These are phyloP conservation scores for Phenganax subtilis DNA, from an alignment of 92 coral and sea anemone genomes.

Conservation along the genomic window DNA sequence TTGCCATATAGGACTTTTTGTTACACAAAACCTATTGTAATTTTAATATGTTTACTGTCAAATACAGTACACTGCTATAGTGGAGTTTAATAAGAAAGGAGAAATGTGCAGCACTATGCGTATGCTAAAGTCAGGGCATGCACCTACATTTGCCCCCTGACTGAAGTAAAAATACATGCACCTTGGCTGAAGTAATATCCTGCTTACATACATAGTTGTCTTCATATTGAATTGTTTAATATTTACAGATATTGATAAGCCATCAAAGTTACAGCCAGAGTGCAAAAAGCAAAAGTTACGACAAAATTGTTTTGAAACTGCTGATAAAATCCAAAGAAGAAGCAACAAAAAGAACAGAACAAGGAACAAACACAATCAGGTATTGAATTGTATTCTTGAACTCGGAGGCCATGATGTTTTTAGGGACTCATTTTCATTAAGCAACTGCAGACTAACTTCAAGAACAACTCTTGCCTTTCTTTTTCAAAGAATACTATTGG, in stretches of 20 bases:
- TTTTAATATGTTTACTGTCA: too few species aligned
- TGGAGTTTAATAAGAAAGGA: too few species aligned
- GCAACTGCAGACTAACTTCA: background rate
- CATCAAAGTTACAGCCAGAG: background rate
- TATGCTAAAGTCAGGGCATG: background rate
- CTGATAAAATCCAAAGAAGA: background rate
- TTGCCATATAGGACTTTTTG: too few species aligned
- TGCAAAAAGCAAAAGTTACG: slow-evolving; percentile 3
- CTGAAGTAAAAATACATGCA: too few species aligned
- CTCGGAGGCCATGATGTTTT: background rate
- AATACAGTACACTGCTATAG: too few species aligned
- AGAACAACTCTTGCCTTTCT: background rate
- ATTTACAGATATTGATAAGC: too few species aligned
- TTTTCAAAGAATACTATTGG: slow-evolving; percentile 1
- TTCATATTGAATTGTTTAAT: too few species aligned
- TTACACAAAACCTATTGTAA: too few species aligned
- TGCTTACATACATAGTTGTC: too few species aligned
- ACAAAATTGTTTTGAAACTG: background rate
- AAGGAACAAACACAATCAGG: background rate
- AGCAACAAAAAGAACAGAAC: background rate
- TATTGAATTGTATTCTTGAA: background rate
- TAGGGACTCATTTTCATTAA: background rate
- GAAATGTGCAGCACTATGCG: too few species aligned
- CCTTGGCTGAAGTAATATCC: too few species aligned
- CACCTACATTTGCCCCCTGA: too few species aligned